A percentile compares a stretch with the other conserved stretches of the same genome.
Evolutionary conservation across 1,140 invertebrate species (phyloP).

Genomic region (Caerostris darwini): DNA sequence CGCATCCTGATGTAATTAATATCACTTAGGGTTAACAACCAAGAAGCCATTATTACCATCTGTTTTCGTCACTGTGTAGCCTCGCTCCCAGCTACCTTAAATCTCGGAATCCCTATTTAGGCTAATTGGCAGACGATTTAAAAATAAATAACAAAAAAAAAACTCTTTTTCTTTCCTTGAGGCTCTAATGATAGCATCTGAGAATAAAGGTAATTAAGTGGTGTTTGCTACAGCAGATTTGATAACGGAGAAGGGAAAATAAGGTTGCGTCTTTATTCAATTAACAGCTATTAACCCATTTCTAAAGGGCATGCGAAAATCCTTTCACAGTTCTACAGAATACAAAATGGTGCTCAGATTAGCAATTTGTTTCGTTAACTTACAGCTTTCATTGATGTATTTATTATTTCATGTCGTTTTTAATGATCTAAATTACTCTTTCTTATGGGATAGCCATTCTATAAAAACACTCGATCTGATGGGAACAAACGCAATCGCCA

Average conservation of each 20-base stretch:
- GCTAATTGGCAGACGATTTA: constrained; percentile 27
- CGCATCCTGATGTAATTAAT: constrained; percentile 10
- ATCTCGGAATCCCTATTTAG: constrained; percentile 19
- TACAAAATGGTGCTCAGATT: neutral
- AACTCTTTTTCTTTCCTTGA: neutral
- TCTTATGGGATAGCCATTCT: too few species aligned
- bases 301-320: neutral
- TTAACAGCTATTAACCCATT: constrained; percentile 28
- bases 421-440: too few species aligned
- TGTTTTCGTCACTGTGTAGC: constrained; percentile 2
- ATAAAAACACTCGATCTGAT: too few species aligned
- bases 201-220: constrained; percentile 1
- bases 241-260: neutral
- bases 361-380: neutral
- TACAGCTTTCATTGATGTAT: too few species aligned
- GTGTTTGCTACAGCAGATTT: neutral
- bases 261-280: constrained; percentile 9
- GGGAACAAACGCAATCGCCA: too few species aligned
- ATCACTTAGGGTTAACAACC: constrained; percentile 38
- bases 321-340: neutral
- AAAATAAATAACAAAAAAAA: neutral
- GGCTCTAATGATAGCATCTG: constrained; percentile 25
- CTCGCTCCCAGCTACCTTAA: neutral
- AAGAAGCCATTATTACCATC: neutral
- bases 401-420: too few species aligned